Base-by-base conservation (phyloP, 2,888 invertebrate genomes). In the Agapostemon virescens region DNA sequence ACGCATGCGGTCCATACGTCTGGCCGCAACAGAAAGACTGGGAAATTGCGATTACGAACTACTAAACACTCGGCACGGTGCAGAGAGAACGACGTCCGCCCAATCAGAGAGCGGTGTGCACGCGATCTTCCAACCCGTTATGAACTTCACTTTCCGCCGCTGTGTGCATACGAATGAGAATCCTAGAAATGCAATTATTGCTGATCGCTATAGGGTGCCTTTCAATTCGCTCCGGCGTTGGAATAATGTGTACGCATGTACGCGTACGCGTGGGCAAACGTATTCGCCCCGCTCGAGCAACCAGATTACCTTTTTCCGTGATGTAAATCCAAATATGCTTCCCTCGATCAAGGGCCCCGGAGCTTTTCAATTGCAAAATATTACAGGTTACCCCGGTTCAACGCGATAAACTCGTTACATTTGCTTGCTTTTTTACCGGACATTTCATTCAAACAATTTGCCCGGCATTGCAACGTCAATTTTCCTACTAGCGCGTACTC, bases 121-220 rank as follows among this genome's bases (percentile, higher is more conserved):
- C 68, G 58, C 55, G 49, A 33, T 36, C 67, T 42, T n/a, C 42
- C 33, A 55, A n/a, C 55, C 74, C 64, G 72, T 79, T 69, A 82
- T 78, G 69, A 82, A 85, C 74, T 79, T 77, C 70, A 45, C 70
- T 83, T 72, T 74, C 38, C 76, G 45, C 42, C 58, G 69, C 36
- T 26, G 36, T 11, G 68, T 72, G 78, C 82, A 79, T 80, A 69
- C 84, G 78, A 81, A 82, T 78, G 85, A 81, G 84, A 85, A 82
- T 79, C 81, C 81, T 84, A 79, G 70, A 74, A 84, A 85, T 84
- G 85, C 81, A 84, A 84, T 86, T 86, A 75, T 75, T 73, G 69
- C 69, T 75, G 79, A 79, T 84, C 73, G 72, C 69, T 69, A 45
- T 72, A 72, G 63, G 36, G 69, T 38, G 68, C 63, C 72, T 79